These are phyloP conservation scores for Celastrina argiolus DNA, from an alignment of 2,888 invertebrate genomes.

Conservation along the genomic window DNA sequence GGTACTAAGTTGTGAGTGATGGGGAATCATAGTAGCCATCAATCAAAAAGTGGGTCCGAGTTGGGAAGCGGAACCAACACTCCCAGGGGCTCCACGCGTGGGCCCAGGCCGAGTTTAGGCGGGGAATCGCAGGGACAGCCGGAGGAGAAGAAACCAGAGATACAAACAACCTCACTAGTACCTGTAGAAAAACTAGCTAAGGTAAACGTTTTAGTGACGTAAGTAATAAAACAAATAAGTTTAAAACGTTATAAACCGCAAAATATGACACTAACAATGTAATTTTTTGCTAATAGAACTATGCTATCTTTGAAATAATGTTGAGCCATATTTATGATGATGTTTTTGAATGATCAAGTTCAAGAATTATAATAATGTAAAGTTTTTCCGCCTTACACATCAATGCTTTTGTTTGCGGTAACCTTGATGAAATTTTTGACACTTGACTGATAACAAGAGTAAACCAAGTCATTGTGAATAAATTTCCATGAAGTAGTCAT, in stretches of 20 bases:
- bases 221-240: constrained; percentile 3
- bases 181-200: constrained; percentile 87
- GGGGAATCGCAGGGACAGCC: constrained; percentile 77
- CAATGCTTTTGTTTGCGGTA: background rate
- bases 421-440: constrained; percentile 17
- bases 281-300: background rate
- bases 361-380: background rate
- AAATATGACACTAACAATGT: constrained; percentile 4
- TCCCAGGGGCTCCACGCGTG: constrained; percentile 67
- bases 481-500: background rate
- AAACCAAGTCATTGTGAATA: background rate
- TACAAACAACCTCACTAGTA: constrained; percentile 78
- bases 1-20: constrained; percentile 38
- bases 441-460: constrained; percentile 14
- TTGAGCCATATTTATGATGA: background rate
- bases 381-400: background rate
- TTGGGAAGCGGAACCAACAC: constrained; percentile 59
- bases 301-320: background rate
- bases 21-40: constrained; percentile 66
- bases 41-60: constrained; percentile 47
- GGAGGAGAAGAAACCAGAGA: constrained; percentile 70
- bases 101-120: constrained; percentile 78
- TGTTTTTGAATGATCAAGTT: background rate
- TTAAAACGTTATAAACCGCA: background rate
- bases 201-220: constrained; percentile 60